Evolutionary conservation across 2,113 vertebrate species (phyloP), one percentile per base, ranked within the genome.

Genomic region (Eidolon helvum): DNA sequence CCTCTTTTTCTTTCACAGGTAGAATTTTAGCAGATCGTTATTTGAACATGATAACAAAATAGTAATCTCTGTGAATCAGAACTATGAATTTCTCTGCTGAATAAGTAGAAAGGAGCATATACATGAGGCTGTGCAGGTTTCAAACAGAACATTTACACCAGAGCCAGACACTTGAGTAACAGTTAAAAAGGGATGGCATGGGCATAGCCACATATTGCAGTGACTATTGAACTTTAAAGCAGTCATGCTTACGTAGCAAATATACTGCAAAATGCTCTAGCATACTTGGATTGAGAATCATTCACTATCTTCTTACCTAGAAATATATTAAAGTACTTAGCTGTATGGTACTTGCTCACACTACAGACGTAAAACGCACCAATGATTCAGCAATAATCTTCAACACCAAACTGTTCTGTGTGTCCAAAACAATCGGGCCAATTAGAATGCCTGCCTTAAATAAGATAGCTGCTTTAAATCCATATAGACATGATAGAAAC

Each of bases 321-420:
- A 95, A 69, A 87, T 87, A 66, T 5, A 50, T 83, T 33, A 38
- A 88, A 82, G 18, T 72, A 75, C 14, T 85, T 63, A 80, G 9
- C 43, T 66, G 10, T 22, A 7, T 48, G 11, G 65, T 84, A 65
- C 43, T 83, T 69, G 33, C 55, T 91, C 33, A 50, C 48, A 68
- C 11, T 12, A 53, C 33, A 91, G 35, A 77, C 69, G 75, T 16
- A 35, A 84, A 79, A 55, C 69, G 2, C 43, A 94, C 53, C 83
- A 95, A 45, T 97, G 94, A 98, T 38, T 90, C 95, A 95, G 94
- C 95, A 96, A 63, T 69, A 91, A 86, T 80, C 28, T 92, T 35
- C 53, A 66, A 16, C 8, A 68, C 6, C 38, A 35, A 87, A 35
- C 22, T 66, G 11, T 38, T 63, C 43, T 95, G 24, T 66, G 71